These are phyloP conservation scores for Labrus mixtus DNA, from an alignment of 2,113 vertebrate genomes.

Conservation along the genomic window DNA sequence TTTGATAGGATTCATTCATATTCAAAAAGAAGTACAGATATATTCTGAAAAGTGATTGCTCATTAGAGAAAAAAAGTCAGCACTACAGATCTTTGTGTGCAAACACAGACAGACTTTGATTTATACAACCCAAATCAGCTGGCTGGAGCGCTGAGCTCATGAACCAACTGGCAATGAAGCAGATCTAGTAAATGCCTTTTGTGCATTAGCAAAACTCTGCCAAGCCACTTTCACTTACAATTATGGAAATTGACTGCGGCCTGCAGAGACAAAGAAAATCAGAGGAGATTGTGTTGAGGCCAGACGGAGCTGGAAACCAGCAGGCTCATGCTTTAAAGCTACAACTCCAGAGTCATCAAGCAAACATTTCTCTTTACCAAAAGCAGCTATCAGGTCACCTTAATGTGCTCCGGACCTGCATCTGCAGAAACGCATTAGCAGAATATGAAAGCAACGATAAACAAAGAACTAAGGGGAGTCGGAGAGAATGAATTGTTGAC, in stretches of 20 bases:
- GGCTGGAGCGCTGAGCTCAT: background rate
- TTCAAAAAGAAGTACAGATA: background rate
- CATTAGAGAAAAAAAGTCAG: conserved; percentile 24
- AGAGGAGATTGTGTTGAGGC: conserved; percentile 31
- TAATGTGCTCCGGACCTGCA: conserved; percentile 31
- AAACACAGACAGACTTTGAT: conserved; percentile 37
- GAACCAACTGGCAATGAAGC: conserved; percentile 30
- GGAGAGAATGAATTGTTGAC: conserved; percentile 21
- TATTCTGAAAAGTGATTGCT: background rate
- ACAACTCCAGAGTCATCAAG: conserved; percentile 9
- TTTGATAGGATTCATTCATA: background rate
- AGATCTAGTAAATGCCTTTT: conserved; percentile 48
- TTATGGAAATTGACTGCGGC: conserved; percentile 43
- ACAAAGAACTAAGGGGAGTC: conserved; percentile 48
- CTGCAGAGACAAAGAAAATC: conserved; percentile 44
- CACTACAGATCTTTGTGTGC: conserved; percentile 1
- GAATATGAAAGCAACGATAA: conserved; percentile 54
- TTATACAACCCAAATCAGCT: conserved; percentile 26
- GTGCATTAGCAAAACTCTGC: conserved; percentile 26
- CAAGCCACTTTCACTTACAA: conserved; percentile 41
- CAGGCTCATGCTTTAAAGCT: conserved; percentile 25
- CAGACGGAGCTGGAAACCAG: conserved; percentile 41
- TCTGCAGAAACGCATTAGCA: conserved; percentile 58
- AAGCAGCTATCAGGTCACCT: conserved; percentile 43
- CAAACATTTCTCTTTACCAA: conserved; percentile 34